Evolutionary conservation across 2,888 invertebrate genomes (phyloP), one percentile per base, ranked within the genome.

Genomic region (Cantharis nigra): DNA sequence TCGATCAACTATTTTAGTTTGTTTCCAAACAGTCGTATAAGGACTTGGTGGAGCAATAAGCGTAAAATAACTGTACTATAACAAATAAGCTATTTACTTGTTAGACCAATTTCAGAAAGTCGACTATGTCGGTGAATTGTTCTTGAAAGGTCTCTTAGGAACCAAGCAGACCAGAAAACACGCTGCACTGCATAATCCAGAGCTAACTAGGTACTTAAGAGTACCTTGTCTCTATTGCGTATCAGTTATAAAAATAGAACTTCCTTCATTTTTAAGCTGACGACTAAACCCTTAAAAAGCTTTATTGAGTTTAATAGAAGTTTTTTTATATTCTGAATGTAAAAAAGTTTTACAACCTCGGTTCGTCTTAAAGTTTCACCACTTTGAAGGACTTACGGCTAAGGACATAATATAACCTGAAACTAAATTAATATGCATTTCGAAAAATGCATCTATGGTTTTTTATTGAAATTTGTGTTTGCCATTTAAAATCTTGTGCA

Each of bases 281-380:
- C 74, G 71, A 74, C 73, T 67, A 70, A 71, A 71, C 74, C 73
- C 49, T 49, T 49, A 49, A 70, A 72, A 69, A 76, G 75, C 78
- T 78, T 78, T 78, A 78, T 78, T 76, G 76, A 78, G 78, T 78
- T 78, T 76, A 71, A 70, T 74, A 74, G 69, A 78, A 78, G 76
- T 78, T 78, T 78, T 74, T 78, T 78, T 78, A 74, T 75, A 64
- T 70, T 76, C 26, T 23, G 13, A 18, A 23, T n/a, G n/a, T 23
- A 67, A 67, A 67, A 67, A 67, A 67, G 65, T 67, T 67, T 67
- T 23, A 67, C 13, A 67, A 67, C 23, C 26, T 20, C n/a, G 13
- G 65, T 67, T 20, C 16, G 23, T 26, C n/a, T 67, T 26, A 23
- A 67, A 67, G 23, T 67, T 67, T 67, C n/a, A n/a, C 9, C 65